phyloP scores from a whole-genome alignment of 2,797 vertebrate species.

The Thunnus albacares region DNA sequence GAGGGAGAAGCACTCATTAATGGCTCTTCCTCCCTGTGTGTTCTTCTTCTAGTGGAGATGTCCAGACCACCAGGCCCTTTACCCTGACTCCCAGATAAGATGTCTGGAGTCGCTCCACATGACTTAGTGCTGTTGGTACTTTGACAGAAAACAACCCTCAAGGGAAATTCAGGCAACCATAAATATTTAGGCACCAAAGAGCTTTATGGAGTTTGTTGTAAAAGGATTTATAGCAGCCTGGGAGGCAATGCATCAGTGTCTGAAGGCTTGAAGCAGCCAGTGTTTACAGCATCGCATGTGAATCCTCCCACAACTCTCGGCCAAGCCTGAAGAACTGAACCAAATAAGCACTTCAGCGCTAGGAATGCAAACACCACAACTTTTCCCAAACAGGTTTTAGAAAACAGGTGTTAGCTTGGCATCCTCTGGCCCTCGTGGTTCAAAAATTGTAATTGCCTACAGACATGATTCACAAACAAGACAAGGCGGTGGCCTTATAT shows the following conservation, averaged over 20 bases:
- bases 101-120: slow-evolving; percentile 83
- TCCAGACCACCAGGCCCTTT: slow-evolving; percentile 80
- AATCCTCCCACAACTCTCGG: slow-evolving; percentile 73
- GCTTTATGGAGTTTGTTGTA: slow-evolving; percentile 89
- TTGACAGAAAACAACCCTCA: slow-evolving; percentile 86
- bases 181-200: slow-evolving; percentile 90
- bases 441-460: slow-evolving; percentile 57
- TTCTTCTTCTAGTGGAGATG: slow-evolving; percentile 66
- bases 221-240: slow-evolving; percentile 86
- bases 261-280: slow-evolving; percentile 64
- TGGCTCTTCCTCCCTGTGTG: slow-evolving; percentile 71
- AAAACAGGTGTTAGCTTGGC: slow-evolving; percentile 83
- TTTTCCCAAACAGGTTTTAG: slow-evolving; percentile 73
- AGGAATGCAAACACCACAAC: slow-evolving; percentile 81
- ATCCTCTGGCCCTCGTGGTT: slow-evolving; percentile 53
- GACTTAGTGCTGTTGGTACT: slow-evolving; percentile 81
- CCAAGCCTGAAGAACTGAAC: slow-evolving; percentile 74
- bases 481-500: slow-evolving; percentile 75
- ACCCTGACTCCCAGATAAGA: slow-evolving; percentile 82
- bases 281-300: slow-evolving; percentile 79
- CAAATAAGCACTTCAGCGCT: slow-evolving; percentile 82
- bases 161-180: slow-evolving; percentile 86
- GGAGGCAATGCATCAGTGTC: slow-evolving; percentile 81
- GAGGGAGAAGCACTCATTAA: slow-evolving; percentile 64
- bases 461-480: slow-evolving; percentile 75